Evolutionary conservation across 1,140 invertebrate genomes (phyloP), one percentile per base, ranked within the genome.

Genomic region (Apis cerana): DNA sequence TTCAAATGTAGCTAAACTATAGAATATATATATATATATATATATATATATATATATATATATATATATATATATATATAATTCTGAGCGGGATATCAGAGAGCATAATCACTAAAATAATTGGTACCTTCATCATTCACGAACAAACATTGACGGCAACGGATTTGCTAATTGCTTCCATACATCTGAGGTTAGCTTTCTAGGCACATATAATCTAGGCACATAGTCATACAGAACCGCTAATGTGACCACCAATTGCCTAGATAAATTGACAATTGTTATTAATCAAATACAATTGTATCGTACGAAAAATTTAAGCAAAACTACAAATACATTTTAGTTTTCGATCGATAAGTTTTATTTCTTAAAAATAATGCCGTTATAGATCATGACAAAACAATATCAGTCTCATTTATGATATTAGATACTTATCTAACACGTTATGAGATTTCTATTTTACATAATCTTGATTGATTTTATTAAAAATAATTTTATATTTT

Each of bases 91-190:
- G 56, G 72, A 74, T 85, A 68, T 68, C 5, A 43, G 33, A 43
- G n/a, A 52, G 48, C 23, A 52, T 58, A 58, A 83, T 59, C 64
- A 48, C 68, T 74, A 76, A 86, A 88, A 88, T 72, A 43, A 80
- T 81, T 58, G 58, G 27, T 61, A 64, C 80, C 88, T 89, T 89
- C 88, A 89, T 89, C 87, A 89, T 84, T 86, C 88, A 88, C 70
- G 82, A 68, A 80, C 83, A 88, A 85, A 88, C 81, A 88, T 81
- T 69, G 78, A 61, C 65, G 81, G 86, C 84, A 88, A 81, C 84
- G 88, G 88, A 89, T 89, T 88, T 88, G 84, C 84, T 89, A 89
- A 89, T 89, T 88, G 88, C 65, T 84, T 65, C 76, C 87, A 72
- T 84, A 86, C 78, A 88, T 88, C 80, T 71, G 70, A 82, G 58